These are phyloP conservation scores for Allophyes oxyacanthae DNA, from an alignment of 2,888 invertebrate species.

Conservation along the genomic window DNA sequence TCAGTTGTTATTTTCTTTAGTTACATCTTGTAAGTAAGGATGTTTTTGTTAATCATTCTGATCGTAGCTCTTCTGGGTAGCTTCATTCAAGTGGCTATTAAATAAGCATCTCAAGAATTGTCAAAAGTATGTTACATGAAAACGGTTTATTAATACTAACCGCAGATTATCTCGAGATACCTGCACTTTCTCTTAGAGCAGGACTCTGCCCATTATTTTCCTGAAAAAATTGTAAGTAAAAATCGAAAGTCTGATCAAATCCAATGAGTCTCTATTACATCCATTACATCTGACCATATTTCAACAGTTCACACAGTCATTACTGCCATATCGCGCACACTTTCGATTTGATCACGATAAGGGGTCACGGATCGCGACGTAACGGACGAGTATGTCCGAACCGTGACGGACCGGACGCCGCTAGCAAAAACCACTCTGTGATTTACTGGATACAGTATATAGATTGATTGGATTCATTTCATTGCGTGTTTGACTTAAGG, in stretches of 20 bases:
- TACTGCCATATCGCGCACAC: constrained; percentile 51
- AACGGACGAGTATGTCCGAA: constrained; percentile 33
- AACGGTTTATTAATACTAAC: not conserved
- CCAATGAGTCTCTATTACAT: constrained; percentile 31
- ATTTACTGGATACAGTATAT: constrained; percentile 33
- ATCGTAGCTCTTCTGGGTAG: too few relatives aligned
- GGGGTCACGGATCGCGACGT: constrained; percentile 38
- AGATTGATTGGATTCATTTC: constrained; percentile 34
- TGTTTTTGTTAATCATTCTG: too few relatives aligned
- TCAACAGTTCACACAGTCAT: constrained; percentile 38
- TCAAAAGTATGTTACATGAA: too few relatives aligned
- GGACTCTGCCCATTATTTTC: not conserved
- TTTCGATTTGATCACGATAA: constrained; percentile 53
- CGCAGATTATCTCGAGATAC: too few relatives aligned
- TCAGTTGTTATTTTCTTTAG: too few relatives aligned
- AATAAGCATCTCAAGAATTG: too few relatives aligned
- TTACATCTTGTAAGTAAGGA: too few relatives aligned
- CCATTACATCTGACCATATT: constrained; percentile 46
- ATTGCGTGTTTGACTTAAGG: constrained; percentile 4
- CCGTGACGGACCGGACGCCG: constrained; percentile 40
- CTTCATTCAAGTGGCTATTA: too few relatives aligned
- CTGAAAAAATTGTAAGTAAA: constrained; percentile 22
- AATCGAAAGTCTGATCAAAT: constrained; percentile 34
- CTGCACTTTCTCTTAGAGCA: not conserved
- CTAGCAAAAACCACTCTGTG: constrained; percentile 40